Conservation (phyloP, 2,797 vertebrate species). For the Eleutherodactylus coqui region DNA sequence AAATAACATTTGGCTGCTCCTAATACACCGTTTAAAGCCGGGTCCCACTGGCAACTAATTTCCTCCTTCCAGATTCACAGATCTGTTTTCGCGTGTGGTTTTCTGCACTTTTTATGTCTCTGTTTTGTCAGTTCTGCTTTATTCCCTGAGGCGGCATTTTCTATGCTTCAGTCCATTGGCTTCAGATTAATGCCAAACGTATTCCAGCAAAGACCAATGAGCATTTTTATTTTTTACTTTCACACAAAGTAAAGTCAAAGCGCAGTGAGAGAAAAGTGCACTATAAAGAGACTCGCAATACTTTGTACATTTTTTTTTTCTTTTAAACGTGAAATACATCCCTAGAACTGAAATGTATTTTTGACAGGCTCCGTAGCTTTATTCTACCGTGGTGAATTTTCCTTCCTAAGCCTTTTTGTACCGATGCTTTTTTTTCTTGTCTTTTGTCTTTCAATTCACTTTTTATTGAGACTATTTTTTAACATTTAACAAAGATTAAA, state of each 20-base stretch:
- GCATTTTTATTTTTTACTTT: slow-evolving; percentile 42
- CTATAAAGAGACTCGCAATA: slow-evolving; percentile 10
- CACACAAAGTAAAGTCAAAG: slow-evolving; percentile 55
- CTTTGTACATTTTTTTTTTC: slow-evolving; percentile 23
- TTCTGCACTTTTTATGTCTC: slow-evolving; percentile 46
- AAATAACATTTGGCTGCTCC: slow-evolving; percentile 40
- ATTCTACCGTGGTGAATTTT: not conserved
- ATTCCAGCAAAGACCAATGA: slow-evolving; percentile 53
- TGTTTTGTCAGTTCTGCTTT: slow-evolving; percentile 49
- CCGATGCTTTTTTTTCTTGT: not conserved
- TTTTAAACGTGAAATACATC: slow-evolving; percentile 35
- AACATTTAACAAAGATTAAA: not conserved
- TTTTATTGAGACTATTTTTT: not conserved
- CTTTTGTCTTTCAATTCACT: slow-evolving; percentile 18
- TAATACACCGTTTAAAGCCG: not conserved
- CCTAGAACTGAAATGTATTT: slow-evolving; percentile 8
- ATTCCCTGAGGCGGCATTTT: slow-evolving; percentile 52
- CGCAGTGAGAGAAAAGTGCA: slow-evolving; percentile 39
- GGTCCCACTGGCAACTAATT: slow-evolving; percentile 22
- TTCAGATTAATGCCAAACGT: slow-evolving; percentile 59
- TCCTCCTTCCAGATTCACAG: slow-evolving; percentile 21
- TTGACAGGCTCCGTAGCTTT: not conserved
- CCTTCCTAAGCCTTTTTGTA: not conserved
- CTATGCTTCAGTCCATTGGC: slow-evolving; percentile 56
- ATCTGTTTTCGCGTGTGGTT: slow-evolving; percentile 18